Evolutionary conservation across 64 coral and sea anemone genomes (phyloP), one percentile per base, ranked within the genome.

Genomic region (Montipora cactus): DNA sequence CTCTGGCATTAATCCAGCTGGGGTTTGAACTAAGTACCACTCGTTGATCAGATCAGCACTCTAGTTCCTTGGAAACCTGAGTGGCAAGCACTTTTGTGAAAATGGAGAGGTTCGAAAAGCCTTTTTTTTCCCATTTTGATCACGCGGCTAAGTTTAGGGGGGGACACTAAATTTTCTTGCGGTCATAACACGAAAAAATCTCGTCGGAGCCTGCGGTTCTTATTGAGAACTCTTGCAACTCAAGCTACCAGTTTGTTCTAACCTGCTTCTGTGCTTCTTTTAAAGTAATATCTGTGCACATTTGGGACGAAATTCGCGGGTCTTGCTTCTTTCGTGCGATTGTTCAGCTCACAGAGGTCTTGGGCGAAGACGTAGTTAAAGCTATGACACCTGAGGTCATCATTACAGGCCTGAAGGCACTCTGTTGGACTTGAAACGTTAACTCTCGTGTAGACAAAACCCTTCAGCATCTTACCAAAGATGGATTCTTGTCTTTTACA

Each of bases 271-370:
- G 74, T 46, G 44, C 4, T 76, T 47, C 74, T 37, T 76, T 76
- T 47, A 46, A 76, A 76, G 22, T 76, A 76, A 14, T 76, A 76
- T 76, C 74, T 76, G 28, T 37, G 4, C 11, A 16, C 45, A 14
- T 76, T 14, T 13, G 25, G 5, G 11, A 76, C 44, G 12, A 76
- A 76, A 47, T 45, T 12, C 44, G 21, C 74, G 11, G 74, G 74
- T 46, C 74, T 76, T 37, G 74, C 74, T 44, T 76, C 74, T 45
- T 76, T 76, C 10, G 74, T 76, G 8, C 74, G 7, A 14, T 76
- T 76, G 74, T 76, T 76, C 12, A 76, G 28, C 44, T 76, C 74
- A 47, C 74, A 76, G 4, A 76, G 2, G 74, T 76, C 74, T 76
- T 46, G 28, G 2, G 44, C 22, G 44, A 76, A 25, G 25, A 76